Evolutionary conservation across 2,888 invertebrate species (phyloP).

Genomic region (Perizoma affinitatum): DNA sequence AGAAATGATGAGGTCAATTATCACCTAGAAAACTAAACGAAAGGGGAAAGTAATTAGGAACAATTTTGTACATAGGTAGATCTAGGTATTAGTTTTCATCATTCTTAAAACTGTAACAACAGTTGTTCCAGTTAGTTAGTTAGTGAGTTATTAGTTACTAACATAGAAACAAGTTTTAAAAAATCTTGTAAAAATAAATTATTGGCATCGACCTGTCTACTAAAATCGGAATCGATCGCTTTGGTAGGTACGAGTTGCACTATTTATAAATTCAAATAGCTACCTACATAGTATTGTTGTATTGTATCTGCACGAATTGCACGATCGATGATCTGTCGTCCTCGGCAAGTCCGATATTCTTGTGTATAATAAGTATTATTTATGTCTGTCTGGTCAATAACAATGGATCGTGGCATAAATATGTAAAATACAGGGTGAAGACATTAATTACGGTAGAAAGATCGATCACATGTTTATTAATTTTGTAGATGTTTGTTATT

Average conservation of each 20-base stretch:
- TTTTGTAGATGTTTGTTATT: not conserved
- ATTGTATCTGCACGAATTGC: slow-evolving; percentile 57
- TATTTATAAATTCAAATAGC: slow-evolving; percentile 80
- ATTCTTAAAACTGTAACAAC: no score
- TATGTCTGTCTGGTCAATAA: slow-evolving; percentile 8
- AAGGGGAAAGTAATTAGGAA: no score
- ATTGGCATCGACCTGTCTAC: slow-evolving; percentile 21
- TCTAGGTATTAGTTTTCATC: no score
- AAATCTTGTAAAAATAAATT: not conserved
- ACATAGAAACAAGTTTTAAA: no score
- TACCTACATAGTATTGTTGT: slow-evolving; percentile 75
- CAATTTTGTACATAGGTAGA: no score
- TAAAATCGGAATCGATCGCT: slow-evolving; percentile 43
- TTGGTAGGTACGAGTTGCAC: slow-evolving; percentile 53
- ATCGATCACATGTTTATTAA: not conserved
- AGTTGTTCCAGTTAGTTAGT: no score
- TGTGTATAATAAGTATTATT: slow-evolving; percentile 32
- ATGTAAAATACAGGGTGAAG: not conserved
- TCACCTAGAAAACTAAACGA: no score
- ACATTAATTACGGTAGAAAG: not conserved
- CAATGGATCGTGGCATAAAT: slow-evolving; percentile 21
- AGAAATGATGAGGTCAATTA: no score
- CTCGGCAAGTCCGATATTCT: slow-evolving; percentile 60
- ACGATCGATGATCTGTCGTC: slow-evolving; percentile 59
- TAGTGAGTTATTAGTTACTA: no score